phyloP scores from a whole-genome alignment of 2,113 vertebrate genomes.

The Bufo bufo region DNA sequence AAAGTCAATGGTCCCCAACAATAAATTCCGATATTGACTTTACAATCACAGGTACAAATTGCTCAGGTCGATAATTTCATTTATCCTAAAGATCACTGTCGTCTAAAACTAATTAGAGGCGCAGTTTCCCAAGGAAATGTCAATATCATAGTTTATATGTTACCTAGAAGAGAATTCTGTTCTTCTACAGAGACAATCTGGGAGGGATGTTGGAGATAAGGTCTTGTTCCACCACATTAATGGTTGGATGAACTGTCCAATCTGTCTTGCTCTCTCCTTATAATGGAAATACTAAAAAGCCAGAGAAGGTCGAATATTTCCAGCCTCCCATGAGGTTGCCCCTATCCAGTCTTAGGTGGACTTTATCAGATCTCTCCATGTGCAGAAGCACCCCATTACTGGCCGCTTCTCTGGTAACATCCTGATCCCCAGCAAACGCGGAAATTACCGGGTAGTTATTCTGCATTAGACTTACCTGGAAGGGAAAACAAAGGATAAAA shows the following conservation, averaged over 20 bases:
- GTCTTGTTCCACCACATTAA: slow-evolving; percentile 71
- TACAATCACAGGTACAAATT: slow-evolving; percentile 83
- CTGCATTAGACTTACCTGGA: slow-evolving; percentile 97
- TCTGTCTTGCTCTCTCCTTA: slow-evolving; percentile 77
- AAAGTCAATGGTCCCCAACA: slow-evolving; percentile 77
- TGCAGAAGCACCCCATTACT: slow-evolving; percentile 97
- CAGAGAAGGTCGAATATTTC: slow-evolving; percentile 99
- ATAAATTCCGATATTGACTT: slow-evolving; percentile 84
- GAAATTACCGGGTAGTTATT: slow-evolving; percentile 98
- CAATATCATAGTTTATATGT: slow-evolving; percentile 82
- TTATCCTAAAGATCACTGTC: slow-evolving; percentile 85
- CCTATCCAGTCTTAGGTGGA: slow-evolving; percentile 96
- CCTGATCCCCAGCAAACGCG: slow-evolving; percentile 97
- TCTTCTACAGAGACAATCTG: slow-evolving; percentile 81
- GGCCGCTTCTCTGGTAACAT: slow-evolving; percentile 97
- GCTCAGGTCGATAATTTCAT: slow-evolving; percentile 80
- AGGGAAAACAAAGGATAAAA: slow-evolving; percentile 64
- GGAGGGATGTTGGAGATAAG: slow-evolving; percentile 69
- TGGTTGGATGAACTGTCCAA: slow-evolving; percentile 69
- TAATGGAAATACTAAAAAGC: slow-evolving; percentile 99
- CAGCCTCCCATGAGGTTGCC: slow-evolving; percentile 99
- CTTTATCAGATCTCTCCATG: slow-evolving; percentile 96
- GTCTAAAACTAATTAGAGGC: slow-evolving; percentile 83
- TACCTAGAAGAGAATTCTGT: slow-evolving; percentile 74
- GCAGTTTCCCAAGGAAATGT: slow-evolving; percentile 84